Evolutionary conservation across 1,140 invertebrate genomes (phyloP), one percentile per base, ranked within the genome.

Genomic region (Drosophila punjabiensis): DNA sequence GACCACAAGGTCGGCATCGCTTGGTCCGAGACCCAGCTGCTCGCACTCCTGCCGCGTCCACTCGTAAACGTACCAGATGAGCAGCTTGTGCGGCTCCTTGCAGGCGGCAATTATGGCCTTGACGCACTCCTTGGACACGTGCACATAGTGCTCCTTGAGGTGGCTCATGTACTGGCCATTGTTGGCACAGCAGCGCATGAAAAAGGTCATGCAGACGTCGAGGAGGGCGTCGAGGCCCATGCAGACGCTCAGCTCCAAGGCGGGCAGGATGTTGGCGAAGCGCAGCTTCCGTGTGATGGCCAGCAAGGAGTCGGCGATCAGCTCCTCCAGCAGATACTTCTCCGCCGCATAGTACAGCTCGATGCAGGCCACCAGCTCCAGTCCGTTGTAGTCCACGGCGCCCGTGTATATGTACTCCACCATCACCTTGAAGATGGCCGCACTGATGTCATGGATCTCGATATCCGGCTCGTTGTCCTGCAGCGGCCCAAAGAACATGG

Each of bases 401-500:
- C 87, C 88, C 0, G 81, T 87, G 56, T 93, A 93, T 8, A 93
- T 86, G 41, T 85, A 93, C 13, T 85, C 76, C 14, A 93, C 37
- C 11, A 93, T 52, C 1, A 81, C 69, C 45, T 92, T 83, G 39
- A 93, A 93, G 5, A 92, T 88, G 1, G 85, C 74, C 2, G 78
- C 48, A 60, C 81, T 92, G 24, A 93, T 92, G 56, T 93, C 93
- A 14, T 84, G 69, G 28, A 93, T 93, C 24, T 92, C 88, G 28
- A 93, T 92, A 28, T 91, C 76, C 3, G 82, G 76, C 18, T 76
- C 93, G 24, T 95, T 94, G 24, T 93, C 93, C 37, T 95, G 95
- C 71, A 96, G 69, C n/a, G 95, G 94, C 0, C 96, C 95, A 92
- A 94, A 96, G 75, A 96, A 95, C 95, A 96, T 96, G 13, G 96